Evolutionary conservation across 2,113 vertebrate species (phyloP).

Genomic region (Puffinus mauretanicus): DNA sequence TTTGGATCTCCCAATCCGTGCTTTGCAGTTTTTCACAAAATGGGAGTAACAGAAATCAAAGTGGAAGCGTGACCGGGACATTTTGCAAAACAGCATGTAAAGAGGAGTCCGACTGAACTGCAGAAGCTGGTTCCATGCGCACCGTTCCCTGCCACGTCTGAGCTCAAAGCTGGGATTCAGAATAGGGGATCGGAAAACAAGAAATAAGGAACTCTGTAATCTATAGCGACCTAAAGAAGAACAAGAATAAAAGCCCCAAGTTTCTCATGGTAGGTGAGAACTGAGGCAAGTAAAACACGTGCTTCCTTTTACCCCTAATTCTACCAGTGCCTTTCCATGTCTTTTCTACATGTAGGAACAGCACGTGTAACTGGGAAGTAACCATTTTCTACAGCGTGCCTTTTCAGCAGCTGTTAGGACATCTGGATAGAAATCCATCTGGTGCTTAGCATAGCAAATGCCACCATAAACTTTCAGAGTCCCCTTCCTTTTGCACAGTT

Average conservation of each 20-base stretch:
- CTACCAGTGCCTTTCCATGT: background rate
- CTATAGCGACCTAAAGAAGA: background rate
- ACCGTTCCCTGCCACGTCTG: background rate
- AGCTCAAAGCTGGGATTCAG: background rate
- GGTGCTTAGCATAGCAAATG: background rate
- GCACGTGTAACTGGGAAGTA: background rate
- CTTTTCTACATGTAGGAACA: background rate
- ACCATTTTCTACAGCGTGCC: background rate
- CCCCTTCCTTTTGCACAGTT: background rate
- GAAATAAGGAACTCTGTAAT: background rate
- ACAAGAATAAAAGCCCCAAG: background rate
- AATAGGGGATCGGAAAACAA: background rate
- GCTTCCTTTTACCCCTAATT: background rate
- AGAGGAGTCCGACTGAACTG: rapidly evolving
- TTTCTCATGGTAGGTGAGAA: background rate
- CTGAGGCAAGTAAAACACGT: background rate
- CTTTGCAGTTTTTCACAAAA: background rate
- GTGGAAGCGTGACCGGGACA: background rate
- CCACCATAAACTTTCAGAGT: background rate
- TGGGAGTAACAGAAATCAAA: background rate
- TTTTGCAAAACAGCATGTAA: background rate
- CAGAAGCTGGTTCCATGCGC: background rate
- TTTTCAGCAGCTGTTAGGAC: slow-evolving; percentile 39
- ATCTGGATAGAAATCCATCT: slow-evolving; percentile 34
- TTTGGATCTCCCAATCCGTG: background rate